Evolutionary conservation across 1,140 invertebrate genomes (phyloP).

Genomic region (Dendrolimus kikuchii): DNA sequence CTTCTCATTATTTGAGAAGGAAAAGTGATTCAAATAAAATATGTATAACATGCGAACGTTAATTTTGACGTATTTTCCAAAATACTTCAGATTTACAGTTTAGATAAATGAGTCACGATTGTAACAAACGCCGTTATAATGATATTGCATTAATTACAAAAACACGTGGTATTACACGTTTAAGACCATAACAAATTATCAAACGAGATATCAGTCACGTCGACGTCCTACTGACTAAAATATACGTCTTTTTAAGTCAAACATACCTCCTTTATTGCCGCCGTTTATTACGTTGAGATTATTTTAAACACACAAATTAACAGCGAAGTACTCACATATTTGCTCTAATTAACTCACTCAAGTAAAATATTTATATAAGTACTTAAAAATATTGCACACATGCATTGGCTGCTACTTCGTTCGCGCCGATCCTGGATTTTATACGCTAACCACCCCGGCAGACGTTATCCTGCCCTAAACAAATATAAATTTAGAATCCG

Average conservation of each 20-base stretch:
- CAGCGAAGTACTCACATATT: too few relatives aligned
- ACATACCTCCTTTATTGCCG: conserved; percentile 16
- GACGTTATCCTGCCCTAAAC: too few relatives aligned
- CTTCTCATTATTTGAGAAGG: too few relatives aligned
- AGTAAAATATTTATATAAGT: too few relatives aligned
- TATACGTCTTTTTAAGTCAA: conserved; percentile 16
- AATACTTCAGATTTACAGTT: conserved; percentile 6
- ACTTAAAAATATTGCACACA: too few relatives aligned
- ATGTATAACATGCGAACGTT: conserved; percentile 3
- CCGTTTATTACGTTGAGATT: conserved; percentile 19
- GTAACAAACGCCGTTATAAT: conserved; percentile 22
- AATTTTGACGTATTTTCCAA: too few relatives aligned
- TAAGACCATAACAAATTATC: conserved; percentile 24
- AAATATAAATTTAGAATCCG: too few relatives aligned
- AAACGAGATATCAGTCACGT: conserved; percentile 29
- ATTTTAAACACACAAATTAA: neutral
- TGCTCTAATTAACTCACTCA: too few relatives aligned
- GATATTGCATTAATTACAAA: conserved; percentile 17
- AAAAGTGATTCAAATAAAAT: neutral
- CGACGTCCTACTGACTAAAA: conserved; percentile 23
- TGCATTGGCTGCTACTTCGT: too few relatives aligned
- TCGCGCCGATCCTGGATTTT: too few relatives aligned
- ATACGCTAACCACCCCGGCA: too few relatives aligned
- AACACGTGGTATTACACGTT: conserved; percentile 11
- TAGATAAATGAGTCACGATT: conserved; percentile 11